phyloP scores from a whole-genome alignment of 2,888 invertebrate species.

The Drosophila ezoana region DNA sequence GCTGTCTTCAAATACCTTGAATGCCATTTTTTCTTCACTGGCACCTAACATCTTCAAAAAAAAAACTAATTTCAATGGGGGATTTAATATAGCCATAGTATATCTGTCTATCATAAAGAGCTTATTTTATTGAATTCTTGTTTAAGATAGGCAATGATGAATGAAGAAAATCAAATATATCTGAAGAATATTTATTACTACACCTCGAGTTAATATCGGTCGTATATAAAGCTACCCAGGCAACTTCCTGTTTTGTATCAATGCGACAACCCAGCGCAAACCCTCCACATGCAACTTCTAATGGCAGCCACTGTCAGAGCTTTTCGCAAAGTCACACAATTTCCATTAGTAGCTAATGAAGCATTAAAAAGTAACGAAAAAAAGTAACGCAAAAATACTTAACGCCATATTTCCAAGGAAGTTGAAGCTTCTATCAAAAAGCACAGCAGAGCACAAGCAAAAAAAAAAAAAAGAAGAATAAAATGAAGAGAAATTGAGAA shows the following conservation, averaged over 20 bases:
- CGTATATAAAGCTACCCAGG: background rate
- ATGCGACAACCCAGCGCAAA: background rate
- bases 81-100: too few relatives aligned
- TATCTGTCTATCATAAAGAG: too few relatives aligned
- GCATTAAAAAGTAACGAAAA: slow-evolving; percentile 76
- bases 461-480: slow-evolving; percentile 34
- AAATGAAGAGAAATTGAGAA: slow-evolving; percentile 56
- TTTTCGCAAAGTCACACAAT: slow-evolving; percentile 63
- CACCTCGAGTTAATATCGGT: background rate
- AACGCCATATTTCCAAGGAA: slow-evolving; percentile 71
- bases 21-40: background rate
- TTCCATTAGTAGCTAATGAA: slow-evolving; percentile 81
- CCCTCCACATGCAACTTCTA: background rate
- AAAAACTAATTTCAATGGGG: too few relatives aligned
- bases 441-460: slow-evolving; percentile 39
- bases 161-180: background rate
- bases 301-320: slow-evolving; percentile 17
- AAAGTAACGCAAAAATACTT: slow-evolving; percentile 58
- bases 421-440: slow-evolving; percentile 57
- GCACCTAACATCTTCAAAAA: background rate
- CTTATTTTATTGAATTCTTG: too few relatives aligned
- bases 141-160: too few relatives aligned
- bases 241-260: slow-evolving; percentile 2
- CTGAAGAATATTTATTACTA: background rate
- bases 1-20: slow-evolving; percentile 6